phyloP scores from a whole-genome alignment of 2,888 invertebrate genomes.

The Netelia melanura region DNA sequence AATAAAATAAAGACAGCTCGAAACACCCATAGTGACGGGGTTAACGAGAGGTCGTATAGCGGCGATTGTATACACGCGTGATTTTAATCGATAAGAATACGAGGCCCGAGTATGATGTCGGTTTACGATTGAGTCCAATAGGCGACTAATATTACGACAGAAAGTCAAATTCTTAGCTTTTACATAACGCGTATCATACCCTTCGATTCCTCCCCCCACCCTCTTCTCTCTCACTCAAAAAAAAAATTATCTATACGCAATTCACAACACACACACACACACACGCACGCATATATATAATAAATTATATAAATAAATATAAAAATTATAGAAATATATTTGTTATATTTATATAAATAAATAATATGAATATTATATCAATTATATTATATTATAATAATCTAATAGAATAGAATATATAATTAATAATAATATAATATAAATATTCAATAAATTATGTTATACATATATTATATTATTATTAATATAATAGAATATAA shows the following conservation, averaged over 20 bases:
- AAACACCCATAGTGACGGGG: not conserved
- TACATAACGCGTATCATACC: constrained; percentile 43
- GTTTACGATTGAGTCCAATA: constrained; percentile 13
- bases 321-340: too few species aligned
- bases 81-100: not conserved
- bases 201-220: not conserved
- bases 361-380: too few species aligned
- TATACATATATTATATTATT: too few species aligned
- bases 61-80: not conserved
- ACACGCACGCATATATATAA: too few species aligned
- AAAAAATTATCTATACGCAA: too few species aligned
- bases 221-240: not conserved
- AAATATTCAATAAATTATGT: too few species aligned
- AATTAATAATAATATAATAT: too few species aligned
- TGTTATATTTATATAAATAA: too few species aligned
- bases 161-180: constrained; percentile 27
- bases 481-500: too few species aligned
- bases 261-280: not conserved
- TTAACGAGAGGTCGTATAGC: not conserved
- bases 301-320: too few species aligned
- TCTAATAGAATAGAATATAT: too few species aligned
- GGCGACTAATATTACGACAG: not conserved
- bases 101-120: not conserved
- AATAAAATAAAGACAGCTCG: not conserved
- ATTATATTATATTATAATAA: too few species aligned